Percentiles rank a stretch among this genome's conserved stretches.
phyloP scores from a whole-genome alignment of 2,113 vertebrate species.

The Zosterops lateralis region DNA sequence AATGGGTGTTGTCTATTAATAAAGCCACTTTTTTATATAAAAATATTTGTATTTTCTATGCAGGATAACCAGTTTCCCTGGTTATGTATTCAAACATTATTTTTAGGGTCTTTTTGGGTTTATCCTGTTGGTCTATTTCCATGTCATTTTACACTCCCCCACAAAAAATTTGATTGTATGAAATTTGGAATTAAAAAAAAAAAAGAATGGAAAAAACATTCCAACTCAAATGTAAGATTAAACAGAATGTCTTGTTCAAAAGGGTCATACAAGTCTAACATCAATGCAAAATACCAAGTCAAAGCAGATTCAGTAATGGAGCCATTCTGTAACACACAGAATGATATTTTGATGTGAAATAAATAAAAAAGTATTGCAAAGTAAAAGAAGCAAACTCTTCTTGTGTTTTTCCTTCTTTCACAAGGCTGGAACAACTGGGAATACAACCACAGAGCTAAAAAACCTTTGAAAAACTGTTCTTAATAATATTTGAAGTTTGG shows the following conservation, averaged over 20 bases:
- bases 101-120: neutral
- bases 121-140: neutral
- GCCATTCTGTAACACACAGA: neutral
- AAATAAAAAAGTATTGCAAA: neutral
- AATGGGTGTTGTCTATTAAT: neutral
- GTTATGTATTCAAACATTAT: conserved; percentile 36
- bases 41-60: neutral
- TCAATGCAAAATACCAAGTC: neutral
- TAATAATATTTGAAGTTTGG: conserved; percentile 30
- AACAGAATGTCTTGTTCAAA: neutral
- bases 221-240: neutral
- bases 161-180: neutral
- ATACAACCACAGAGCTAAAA: conserved; percentile 5
- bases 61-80: neutral
- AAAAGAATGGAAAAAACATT: neutral
- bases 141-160: neutral
- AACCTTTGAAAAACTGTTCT: conserved; percentile 37
- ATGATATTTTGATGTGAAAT: neutral
- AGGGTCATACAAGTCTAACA: neutral
- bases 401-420: neutral
- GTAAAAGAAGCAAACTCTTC: neutral
- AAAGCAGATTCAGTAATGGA: neutral
- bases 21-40: neutral
- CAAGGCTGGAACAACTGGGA: neutral
- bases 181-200: conserved; percentile 11